Evolutionary conservation across 1,140 invertebrate species (phyloP).

Genomic region (Camponotus vicinus): DNA sequence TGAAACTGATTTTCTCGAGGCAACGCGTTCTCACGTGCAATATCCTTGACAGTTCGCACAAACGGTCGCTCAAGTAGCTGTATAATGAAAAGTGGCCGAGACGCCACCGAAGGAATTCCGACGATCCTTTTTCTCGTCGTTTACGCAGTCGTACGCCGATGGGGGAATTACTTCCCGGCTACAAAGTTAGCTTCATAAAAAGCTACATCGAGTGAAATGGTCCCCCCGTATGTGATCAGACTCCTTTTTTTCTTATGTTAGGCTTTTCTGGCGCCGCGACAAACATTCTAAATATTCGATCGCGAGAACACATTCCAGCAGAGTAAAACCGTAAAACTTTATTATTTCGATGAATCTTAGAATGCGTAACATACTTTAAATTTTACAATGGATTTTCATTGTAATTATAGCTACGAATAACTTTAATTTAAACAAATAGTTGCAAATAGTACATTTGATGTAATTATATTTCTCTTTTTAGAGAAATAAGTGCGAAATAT

Average conservation of each 20-base stretch:
- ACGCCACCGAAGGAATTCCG: conserved; percentile 12
- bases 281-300: background rate
- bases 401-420: background rate
- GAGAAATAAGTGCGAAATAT: no score
- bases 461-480: no score
- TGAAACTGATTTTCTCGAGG: conserved; percentile 30
- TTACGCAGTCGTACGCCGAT: background rate
- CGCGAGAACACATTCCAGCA: background rate
- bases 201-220: conserved; percentile 19
- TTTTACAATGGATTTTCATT: background rate
- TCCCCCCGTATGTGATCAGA: background rate
- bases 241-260: background rate
- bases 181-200: conserved; percentile 36
- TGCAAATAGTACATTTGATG: no score
- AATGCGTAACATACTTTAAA: background rate
- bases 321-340: background rate
- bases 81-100: conserved; percentile 54
- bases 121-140: conserved; percentile 38
- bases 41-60: conserved; percentile 28
- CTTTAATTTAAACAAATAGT: no score
- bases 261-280: background rate
- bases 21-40: conserved; percentile 45
- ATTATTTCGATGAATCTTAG: background rate
- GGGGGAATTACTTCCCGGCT: conserved; percentile 30
- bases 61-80: conserved; percentile 29